phyloP scores from a whole-genome alignment of 2,113 vertebrate genomes.

The Oenanthe melanoleuca region DNA sequence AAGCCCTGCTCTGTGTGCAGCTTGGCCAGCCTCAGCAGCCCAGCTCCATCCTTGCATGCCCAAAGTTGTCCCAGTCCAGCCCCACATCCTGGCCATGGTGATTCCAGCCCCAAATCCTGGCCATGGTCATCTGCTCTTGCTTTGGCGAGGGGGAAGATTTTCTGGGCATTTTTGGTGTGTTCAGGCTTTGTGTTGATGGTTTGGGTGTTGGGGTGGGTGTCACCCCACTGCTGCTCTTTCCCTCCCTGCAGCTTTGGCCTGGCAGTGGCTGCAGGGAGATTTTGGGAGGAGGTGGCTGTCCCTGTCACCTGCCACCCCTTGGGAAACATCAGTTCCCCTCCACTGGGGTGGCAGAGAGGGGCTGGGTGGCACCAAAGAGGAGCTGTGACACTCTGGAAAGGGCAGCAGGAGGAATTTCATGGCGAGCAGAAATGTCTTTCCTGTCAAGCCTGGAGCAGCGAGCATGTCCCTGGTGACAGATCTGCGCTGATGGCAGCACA shows the following conservation, averaged over 20 bases:
- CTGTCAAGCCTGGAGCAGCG: slow-evolving; percentile 18
- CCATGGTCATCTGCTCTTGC: not conserved
- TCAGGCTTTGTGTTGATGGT: accelerated
- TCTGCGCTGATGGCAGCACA: slow-evolving; percentile 16
- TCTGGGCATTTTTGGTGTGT: accelerated
- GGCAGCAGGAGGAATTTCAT: not conserved
- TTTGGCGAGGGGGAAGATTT: not conserved
- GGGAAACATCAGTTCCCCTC: not conserved
- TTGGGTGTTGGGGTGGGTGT: not conserved
- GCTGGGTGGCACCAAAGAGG: not conserved
- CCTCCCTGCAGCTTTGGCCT: not conserved
- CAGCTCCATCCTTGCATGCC: not conserved
- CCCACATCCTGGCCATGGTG: not conserved
- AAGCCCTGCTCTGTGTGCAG: not conserved
- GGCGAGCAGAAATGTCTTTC: slow-evolving; percentile 35
- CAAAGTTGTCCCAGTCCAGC: not conserved
- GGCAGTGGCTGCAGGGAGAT: not conserved
- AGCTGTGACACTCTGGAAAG: not conserved
- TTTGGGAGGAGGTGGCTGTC: not conserved
- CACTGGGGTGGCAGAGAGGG: not conserved
- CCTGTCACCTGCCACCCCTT: not conserved
- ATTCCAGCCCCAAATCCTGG: not conserved
- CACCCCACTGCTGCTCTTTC: accelerated
- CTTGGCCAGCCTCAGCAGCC: not conserved
- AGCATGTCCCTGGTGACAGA: slow-evolving; percentile 35